phyloP scores from a whole-genome alignment of 1,140 invertebrate genomes.

The Drosophila ogumai region DNA sequence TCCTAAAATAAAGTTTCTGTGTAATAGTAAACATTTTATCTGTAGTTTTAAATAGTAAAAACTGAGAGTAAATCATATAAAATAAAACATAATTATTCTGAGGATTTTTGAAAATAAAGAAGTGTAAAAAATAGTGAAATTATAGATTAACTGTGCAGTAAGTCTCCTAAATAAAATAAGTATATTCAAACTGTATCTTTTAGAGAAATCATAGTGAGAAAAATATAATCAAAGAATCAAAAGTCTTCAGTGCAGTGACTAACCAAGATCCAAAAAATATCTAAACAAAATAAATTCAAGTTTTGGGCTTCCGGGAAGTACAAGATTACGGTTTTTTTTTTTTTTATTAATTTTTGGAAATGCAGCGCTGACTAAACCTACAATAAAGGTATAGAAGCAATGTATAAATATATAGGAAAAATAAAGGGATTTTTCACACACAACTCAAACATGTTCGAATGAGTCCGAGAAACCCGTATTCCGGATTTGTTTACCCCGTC shows the following conservation, averaged over 20 bases:
- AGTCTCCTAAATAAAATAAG: no score
- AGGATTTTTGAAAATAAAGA: no score
- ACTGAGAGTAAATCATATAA: not conserved
- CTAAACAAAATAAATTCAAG: not conserved
- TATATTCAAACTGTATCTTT: no score
- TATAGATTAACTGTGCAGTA: no score
- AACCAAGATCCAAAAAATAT: not conserved
- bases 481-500: constrained; percentile 15
- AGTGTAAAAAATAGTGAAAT: no score
- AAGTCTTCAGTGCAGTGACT: not conserved
- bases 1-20: no score
- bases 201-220: not conserved
- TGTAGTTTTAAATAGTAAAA: not conserved
- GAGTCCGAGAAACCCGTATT: constrained; percentile 5
- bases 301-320: constrained; percentile 15
- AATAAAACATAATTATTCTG: no score
- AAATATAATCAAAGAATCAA: not conserved
- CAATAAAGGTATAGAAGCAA: not conserved
- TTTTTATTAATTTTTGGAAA: constrained; percentile 14
- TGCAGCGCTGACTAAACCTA: constrained; percentile 32
- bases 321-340: not conserved
- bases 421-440: constrained; percentile 31
- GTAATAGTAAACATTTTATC: not conserved
- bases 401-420: constrained; percentile 1
- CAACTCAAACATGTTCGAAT: constrained; percentile 59